Base-by-base conservation (phyloP, 2,888 invertebrate genomes). In the Rhopalosiphum nymphaeae region DNA sequence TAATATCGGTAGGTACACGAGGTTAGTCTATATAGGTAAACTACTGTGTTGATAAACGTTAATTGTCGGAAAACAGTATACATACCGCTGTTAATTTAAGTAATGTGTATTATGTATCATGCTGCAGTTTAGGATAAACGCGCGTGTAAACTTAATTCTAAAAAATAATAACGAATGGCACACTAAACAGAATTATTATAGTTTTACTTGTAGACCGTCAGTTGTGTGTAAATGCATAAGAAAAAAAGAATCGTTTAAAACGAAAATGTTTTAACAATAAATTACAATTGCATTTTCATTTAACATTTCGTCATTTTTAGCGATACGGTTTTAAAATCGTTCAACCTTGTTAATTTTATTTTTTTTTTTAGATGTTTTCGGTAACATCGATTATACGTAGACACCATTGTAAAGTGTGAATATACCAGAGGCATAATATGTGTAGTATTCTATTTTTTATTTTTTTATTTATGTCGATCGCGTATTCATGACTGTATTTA, bases 251-350 rank as follows among this genome's bases (percentile, higher is more conserved):
- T 53, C 13, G 46, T 46, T 29, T 29, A 29, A 87, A 49, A 25
- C 56, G 3, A 85, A 91, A 56, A 85, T 44, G 53, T 44, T 91
- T 86, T 26, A 57, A 57, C 49, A 53, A 57, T 87, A 92, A 92
- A 86, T 92, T 87, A 36, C 46, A 26, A 87, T 61, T 61, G 57
- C 57, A 25, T 87, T 92, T 85, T 86, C 49, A 91, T 85, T 91
- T 85, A 85, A 84, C 87, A 88, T 92, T 67, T 88, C 67, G 92
- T 88, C 21, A 49, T 88, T 78, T 67, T 53, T 67, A 57, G n/a
- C 29, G 91, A 25, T 91, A 53, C 67, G 67, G 88, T 92, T 16
- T 88, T 53, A 53, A 67, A 92, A 92, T 21, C 92, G 88, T 92
- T 92, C 88, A 78, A 88, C 88, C 92, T 92, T 92, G 53, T 92